These are phyloP conservation scores for Pycnonotus jocosus DNA, from an alignment of 2,113 vertebrate genomes.

Conservation along the genomic window DNA sequence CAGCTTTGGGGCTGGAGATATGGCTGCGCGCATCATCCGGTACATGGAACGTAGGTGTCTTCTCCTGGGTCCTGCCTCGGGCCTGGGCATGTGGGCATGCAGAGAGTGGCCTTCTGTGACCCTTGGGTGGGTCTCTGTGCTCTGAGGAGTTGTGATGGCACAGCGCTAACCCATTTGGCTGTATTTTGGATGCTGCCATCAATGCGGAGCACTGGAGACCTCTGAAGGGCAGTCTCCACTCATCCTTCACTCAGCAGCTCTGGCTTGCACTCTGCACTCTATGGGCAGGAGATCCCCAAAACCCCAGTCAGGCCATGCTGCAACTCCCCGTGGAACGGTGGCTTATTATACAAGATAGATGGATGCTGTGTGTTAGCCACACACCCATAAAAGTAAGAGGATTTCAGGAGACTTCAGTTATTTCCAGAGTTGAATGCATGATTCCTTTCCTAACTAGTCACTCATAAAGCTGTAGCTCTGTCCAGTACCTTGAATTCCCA, in stretches of 20 bases:
- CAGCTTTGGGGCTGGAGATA: conserved; percentile 85
- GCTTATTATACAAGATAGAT: background rate
- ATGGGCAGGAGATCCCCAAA: background rate
- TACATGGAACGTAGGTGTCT: conserved; percentile 92
- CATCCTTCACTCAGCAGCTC: background rate
- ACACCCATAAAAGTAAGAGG: background rate
- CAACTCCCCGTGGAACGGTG: background rate
- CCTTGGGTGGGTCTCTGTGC: background rate
- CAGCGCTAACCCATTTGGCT: fast-evolving
- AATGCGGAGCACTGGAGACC: background rate
- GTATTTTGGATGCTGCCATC: background rate
- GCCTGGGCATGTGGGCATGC: background rate
- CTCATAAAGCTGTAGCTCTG: background rate
- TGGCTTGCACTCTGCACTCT: fast-evolving
- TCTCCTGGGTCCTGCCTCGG: background rate
- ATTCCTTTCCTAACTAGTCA: background rate
- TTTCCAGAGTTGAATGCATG: background rate
- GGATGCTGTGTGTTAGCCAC: background rate
- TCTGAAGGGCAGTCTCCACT: background rate
- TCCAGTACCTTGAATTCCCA: background rate
- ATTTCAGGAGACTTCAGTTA: background rate
- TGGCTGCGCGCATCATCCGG: conserved; percentile 82
- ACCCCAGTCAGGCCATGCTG: background rate
- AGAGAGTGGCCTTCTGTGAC: background rate
- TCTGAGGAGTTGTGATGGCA: background rate